Percentiles rank a stretch among this genome's conserved stretches.
phyloP scores from a whole-genome alignment of 1,140 invertebrate genomes.

The Meloidogyne hapla region DNA sequence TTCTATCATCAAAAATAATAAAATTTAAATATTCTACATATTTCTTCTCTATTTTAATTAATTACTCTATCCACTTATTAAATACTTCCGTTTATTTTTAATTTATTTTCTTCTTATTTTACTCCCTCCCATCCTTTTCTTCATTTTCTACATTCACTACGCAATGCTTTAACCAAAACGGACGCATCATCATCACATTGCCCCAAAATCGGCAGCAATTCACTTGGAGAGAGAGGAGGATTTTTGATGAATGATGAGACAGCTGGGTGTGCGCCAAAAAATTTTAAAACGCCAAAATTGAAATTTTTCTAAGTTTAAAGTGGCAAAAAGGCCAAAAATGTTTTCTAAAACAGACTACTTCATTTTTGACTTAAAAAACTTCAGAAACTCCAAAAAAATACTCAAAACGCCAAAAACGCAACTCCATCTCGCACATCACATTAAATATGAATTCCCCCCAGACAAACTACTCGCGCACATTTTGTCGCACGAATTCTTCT shows the following conservation, averaged over 20 bases:
- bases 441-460: neutral
- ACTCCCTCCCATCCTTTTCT: neutral
- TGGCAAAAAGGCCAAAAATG: neutral
- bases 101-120: neutral
- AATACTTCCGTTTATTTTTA: neutral
- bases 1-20: no score
- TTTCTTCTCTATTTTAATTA: neutral
- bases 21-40: no score
- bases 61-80: no score
- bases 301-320: neutral
- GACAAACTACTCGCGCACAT: neutral
- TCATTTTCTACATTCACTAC: neutral
- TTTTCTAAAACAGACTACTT: neutral
- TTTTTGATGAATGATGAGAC: neutral
- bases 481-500: neutral
- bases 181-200: neutral
- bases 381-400: no score
- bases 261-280: neutral
- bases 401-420: neutral
- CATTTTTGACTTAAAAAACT: neutral
- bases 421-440: neutral
- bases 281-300: neutral
- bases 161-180: neutral
- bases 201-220: neutral
- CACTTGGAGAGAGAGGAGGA: neutral